Evolutionary conservation across 2,888 invertebrate species (phyloP), one percentile per base, ranked within the genome.

Genomic region (Noctua janthe): DNA sequence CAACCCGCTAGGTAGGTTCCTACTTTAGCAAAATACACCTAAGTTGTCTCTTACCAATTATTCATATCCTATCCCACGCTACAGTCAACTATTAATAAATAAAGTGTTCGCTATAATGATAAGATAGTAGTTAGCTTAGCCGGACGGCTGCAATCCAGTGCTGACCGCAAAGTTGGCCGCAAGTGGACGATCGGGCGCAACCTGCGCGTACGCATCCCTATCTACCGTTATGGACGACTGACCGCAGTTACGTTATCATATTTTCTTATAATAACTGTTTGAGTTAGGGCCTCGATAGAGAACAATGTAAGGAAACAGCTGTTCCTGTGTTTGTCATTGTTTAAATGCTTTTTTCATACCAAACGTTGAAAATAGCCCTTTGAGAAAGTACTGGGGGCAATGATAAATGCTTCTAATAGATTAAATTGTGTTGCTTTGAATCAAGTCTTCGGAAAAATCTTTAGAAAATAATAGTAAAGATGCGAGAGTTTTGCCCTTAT

Each of bases 91-190:
- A 78, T 78, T 70, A 82, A 77, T 79, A 81, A 80, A 80, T 72
- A 71, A 83, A 79, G 13, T 64, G 78, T 20, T 59, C 43, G 47
- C n/a, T 47, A 17, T 69, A 69, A 17, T 71, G 80, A 78, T 83
- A 81, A 81, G 70, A 74, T 82, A 84, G 78, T 78, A 77, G 74
- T 71, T 81, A 82, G 66, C 47, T 71, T 74, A 81, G 56, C 62
- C 39, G 71, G 71, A 70, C 51, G 43, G n/a, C 87, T 82, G 83
- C 82, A 83, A 88, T 83, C 78, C 74, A 83, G 74, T 17, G 78
- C 80, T 78, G 85, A 90, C 90, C 90, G 79, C 90, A 90, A 83
- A 76, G 20, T 70, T 72, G 78, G 76, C 90, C 89, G 78, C 87
- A 82, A 82, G 71, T 80, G 71, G 83, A 80, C 74, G 81, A 70